These are phyloP conservation scores for Amphiprion ocellaris DNA, from an alignment of 2,113 vertebrate species.

Conservation along the genomic window DNA sequence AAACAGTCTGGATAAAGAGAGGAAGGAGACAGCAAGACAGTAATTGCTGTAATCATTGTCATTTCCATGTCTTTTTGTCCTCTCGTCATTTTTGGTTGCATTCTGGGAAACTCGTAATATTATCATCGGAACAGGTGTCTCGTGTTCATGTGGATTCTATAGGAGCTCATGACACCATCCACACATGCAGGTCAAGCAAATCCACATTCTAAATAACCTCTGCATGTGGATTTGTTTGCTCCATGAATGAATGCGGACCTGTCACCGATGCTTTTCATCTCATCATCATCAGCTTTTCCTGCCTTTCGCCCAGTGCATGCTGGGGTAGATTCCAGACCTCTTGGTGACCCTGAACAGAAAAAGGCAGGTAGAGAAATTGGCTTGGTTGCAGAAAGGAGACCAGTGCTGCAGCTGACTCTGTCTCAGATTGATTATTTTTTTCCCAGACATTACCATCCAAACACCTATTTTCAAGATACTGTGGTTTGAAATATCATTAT, in stretches of 20 bases:
- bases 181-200: background rate
- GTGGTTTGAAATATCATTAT: background rate
- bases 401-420: background rate
- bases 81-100: constrained; percentile 4
- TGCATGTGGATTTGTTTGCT: constrained; percentile 9
- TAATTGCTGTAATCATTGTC: constrained; percentile 16
- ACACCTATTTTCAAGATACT: background rate
- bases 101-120: background rate
- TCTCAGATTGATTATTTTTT: background rate
- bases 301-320: background rate
- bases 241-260: background rate
- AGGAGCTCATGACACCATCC: background rate
- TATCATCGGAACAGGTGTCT: background rate
- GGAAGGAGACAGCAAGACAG: background rate
- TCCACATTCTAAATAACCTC: background rate
- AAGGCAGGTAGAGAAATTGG: background rate
- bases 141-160: background rate
- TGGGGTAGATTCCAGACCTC: constrained; percentile 32
- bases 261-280: constrained; percentile 19
- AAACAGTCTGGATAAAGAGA: background rate
- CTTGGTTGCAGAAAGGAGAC: background rate
- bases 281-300: background rate
- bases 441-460: background rate
- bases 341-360: constrained; percentile 22
- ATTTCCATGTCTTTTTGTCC: constrained; percentile 5